Evolutionary conservation across 2,113 vertebrate genomes (phyloP).

Genomic region (Epinephelus lanceolatus): DNA sequence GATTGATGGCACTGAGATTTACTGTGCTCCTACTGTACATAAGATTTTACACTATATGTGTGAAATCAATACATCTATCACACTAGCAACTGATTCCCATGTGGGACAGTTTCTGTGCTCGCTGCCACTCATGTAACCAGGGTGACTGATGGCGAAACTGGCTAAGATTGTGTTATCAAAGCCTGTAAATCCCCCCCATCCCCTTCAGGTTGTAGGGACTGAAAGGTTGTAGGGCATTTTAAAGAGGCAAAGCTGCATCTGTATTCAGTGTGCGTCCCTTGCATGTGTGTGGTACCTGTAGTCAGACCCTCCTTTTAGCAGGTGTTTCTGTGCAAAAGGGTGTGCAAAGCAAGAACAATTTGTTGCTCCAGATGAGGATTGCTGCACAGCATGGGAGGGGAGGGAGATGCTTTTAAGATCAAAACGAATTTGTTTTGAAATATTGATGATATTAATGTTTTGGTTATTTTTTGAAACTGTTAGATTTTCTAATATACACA

Average conservation of each 20-base stretch:
- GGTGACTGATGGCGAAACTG: conserved; percentile 34
- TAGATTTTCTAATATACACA: neutral
- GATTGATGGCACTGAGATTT: conserved; percentile 52
- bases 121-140: conserved; percentile 23
- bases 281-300: conserved; percentile 38
- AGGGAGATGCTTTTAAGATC: neutral
- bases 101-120: conserved; percentile 45
- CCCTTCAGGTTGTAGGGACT: conserved; percentile 29
- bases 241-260: conserved; percentile 41
- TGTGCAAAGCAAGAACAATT: conserved; percentile 1
- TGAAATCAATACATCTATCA: conserved; percentile 60
- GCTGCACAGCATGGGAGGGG: neutral
- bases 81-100: conserved; percentile 31
- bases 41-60: conserved; percentile 22
- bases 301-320: conserved; percentile 39
- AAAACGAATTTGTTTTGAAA: neutral
- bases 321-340: conserved; percentile 49
- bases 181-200: conserved; percentile 34
- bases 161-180: conserved; percentile 43
- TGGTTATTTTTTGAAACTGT: neutral
- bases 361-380: conserved; percentile 28
- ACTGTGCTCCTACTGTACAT: conserved; percentile 47
- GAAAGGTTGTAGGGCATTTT: conserved; percentile 51
- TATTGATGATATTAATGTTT: neutral
- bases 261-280: conserved; percentile 52